Percentiles rank a stretch among this genome's conserved stretches.
These are phyloP conservation scores for Hololepta plana DNA, from an alignment of 2,888 invertebrate species.

Conservation along the genomic window DNA sequence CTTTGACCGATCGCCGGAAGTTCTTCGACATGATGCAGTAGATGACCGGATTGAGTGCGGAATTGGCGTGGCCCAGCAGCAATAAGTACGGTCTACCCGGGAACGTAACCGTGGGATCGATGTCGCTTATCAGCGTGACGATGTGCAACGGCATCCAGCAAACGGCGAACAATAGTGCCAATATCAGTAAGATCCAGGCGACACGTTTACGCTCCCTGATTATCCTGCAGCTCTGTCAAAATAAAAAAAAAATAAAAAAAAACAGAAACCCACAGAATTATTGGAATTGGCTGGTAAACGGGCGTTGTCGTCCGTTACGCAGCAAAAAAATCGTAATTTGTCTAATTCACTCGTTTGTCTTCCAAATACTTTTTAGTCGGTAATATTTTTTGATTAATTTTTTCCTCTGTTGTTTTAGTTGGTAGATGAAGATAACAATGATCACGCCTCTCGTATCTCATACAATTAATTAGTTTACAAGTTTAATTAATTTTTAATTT, in stretches of 20 bases:
- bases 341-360: no score
- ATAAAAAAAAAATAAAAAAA: not conserved
- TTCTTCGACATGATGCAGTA: constrained; percentile 59
- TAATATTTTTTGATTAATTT: no score
- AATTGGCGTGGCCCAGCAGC: constrained; percentile 56
- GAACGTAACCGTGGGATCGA: constrained; percentile 17
- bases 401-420: no score
- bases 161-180: constrained; percentile 54
- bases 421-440: no score
- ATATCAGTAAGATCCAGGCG: constrained; percentile 53
- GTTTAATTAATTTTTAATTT: no score
- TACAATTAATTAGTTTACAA: no score
- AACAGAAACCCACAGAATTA: no score
- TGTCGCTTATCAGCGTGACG: constrained; percentile 44
- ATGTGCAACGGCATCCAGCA: constrained; percentile 70
- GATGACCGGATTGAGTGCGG: constrained; percentile 58
- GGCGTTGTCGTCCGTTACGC: no score
- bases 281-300: no score
- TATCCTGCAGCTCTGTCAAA: constrained; percentile 22
- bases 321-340: no score
- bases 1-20: constrained; percentile 46
- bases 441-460: no score
- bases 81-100: constrained; percentile 37
- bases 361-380: no score
- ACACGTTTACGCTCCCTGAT: constrained; percentile 54